Conservation (phyloP, 30 jellyfish, hydroid and myxozoan genomes). For the Clytia hemisphaerica region DNA sequence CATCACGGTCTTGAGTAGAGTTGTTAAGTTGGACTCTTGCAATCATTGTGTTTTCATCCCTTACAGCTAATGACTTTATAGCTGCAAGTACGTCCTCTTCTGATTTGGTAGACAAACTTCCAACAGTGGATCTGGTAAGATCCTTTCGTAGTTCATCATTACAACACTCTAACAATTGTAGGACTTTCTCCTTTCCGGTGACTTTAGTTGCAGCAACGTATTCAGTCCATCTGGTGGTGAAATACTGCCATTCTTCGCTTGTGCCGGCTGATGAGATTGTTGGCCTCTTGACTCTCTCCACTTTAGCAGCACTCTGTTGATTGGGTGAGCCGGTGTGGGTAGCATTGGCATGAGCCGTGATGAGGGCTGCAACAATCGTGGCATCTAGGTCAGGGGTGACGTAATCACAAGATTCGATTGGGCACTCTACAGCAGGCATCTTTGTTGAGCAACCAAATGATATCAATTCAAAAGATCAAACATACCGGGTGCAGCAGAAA, state of each 20-base stretch:
- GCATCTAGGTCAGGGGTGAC: too few relatives aligned
- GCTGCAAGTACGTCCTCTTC: background rate
- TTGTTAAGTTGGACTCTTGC: conserved; percentile 5
- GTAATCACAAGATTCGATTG: too few relatives aligned
- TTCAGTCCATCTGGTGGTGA: conserved; percentile 11
- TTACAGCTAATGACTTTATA: background rate
- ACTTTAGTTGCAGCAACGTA: too few relatives aligned
- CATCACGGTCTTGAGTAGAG: too few relatives aligned
- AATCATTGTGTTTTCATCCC: conserved; percentile 27
- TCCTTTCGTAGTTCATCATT: conserved; percentile 7
- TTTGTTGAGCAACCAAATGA: too few relatives aligned
- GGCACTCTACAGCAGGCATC: too few relatives aligned
- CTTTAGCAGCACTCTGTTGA: too few relatives aligned
- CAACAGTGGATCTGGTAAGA: conserved; percentile 19
- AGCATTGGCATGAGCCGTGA: too few relatives aligned
- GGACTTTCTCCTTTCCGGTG: conserved; percentile 13
- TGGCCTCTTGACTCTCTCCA: conserved; percentile 31
- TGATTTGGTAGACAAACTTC: background rate
- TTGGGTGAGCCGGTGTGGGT: too few relatives aligned
- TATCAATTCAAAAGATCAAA: too few relatives aligned
- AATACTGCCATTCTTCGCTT: conserved; percentile 27
- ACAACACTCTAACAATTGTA: conserved; percentile 19
- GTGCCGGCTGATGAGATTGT: conserved; percentile 17
- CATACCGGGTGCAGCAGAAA: too few relatives aligned
- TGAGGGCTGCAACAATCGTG: too few relatives aligned